Conservation (phyloP, 2,113 vertebrate genomes). For the Synchiropus splendidus region DNA sequence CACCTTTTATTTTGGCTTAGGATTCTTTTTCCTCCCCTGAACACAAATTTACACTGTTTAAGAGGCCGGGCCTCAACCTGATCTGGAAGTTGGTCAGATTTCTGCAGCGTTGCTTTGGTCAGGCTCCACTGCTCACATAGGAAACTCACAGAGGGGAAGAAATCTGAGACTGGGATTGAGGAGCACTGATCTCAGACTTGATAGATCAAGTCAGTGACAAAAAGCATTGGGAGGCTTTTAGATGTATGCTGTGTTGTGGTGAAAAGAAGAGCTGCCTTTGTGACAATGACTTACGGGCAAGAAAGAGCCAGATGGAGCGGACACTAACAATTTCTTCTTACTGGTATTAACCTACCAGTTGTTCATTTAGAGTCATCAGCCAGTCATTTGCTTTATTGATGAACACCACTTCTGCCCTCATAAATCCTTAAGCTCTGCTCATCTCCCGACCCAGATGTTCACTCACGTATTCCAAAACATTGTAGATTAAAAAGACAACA, state of each 20-base stretch:
- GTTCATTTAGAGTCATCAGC: no score
- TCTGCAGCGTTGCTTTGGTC: conserved; percentile 52
- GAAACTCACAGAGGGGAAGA: conserved; percentile 57
- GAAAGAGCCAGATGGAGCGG: no score
- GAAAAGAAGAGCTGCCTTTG: no score
- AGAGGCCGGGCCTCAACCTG: conserved; percentile 58
- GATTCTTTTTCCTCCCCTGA: conserved; percentile 57
- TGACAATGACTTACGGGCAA: no score
- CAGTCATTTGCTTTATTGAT: no score
- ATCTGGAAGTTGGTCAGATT: conserved; percentile 62
- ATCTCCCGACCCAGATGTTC: no score
- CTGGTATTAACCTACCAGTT: no score
- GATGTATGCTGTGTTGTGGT: conserved; percentile 46
- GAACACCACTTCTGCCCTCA: no score
- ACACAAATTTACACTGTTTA: conserved; percentile 58
- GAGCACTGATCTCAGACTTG: conserved; percentile 51
- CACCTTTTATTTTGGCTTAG: conserved; percentile 69
- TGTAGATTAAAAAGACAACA: no score
- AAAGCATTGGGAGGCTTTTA: conserved; percentile 55
- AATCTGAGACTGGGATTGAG: conserved; percentile 58
- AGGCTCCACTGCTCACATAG: conserved; percentile 58
- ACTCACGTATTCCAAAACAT: no score
- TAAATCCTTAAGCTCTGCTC: no score
- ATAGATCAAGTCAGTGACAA: conserved; percentile 56
- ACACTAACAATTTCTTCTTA: no score